Evolutionary conservation across 2,888 invertebrate genomes (phyloP).

Genomic region (Deilephila elpenor): DNA sequence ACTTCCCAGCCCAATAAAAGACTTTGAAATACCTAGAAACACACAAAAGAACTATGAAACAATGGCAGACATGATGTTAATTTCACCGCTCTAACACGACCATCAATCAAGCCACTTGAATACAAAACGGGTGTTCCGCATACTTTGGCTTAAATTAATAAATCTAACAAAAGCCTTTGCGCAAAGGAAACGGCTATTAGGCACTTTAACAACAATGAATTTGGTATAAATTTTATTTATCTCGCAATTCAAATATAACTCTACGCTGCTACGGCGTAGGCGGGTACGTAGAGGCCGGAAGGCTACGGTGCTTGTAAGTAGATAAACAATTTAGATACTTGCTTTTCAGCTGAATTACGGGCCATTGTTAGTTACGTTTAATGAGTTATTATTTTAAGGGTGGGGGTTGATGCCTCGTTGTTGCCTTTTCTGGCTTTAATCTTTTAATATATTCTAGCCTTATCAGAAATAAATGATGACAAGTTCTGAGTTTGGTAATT

Average conservation of each 20-base stretch:
- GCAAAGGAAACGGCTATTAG: conserved; percentile 14
- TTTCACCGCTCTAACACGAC: background rate
- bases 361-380: conserved; percentile 39
- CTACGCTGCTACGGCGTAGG: conserved; percentile 34
- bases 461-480: too few relatives aligned
- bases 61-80: background rate
- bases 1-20: too few relatives aligned
- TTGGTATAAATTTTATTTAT: conserved; percentile 24
- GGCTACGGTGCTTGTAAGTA: conserved; percentile 45
- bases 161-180: conserved; percentile 2
- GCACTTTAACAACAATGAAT: conserved; percentile 16
- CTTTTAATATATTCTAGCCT: too few relatives aligned
- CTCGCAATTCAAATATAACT: conserved; percentile 19
- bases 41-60: background rate
- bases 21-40: background rate
- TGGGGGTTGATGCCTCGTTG: background rate
- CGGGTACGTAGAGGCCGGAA: conserved; percentile 33
- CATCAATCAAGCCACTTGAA: conserved; percentile 13
- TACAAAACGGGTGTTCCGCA: conserved; percentile 2
- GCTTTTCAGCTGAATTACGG: conserved; percentile 45
- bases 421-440: background rate
- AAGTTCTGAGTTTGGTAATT: too few relatives aligned
- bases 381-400: conserved; percentile 12
- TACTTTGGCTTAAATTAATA: conserved; percentile 13
- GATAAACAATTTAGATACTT: conserved; percentile 54